These are phyloP conservation scores for Bambusicola thoracicus DNA, from an alignment of 2,113 vertebrate species.

Conservation along the genomic window DNA sequence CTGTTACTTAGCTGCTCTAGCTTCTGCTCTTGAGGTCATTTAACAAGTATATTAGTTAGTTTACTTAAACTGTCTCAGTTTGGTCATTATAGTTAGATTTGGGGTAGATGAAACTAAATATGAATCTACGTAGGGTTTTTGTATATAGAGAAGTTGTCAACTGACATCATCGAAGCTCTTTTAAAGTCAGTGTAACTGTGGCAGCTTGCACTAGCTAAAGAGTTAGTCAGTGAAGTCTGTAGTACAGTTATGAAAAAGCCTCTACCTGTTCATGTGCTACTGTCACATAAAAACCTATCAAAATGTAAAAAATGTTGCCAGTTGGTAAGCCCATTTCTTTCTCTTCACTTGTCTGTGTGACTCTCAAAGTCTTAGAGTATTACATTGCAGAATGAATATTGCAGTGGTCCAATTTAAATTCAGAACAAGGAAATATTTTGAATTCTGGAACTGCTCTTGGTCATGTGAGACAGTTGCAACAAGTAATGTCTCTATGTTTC, in stretches of 20 bases:
- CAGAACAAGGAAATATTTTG: constrained; percentile 79
- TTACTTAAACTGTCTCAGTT: not conserved
- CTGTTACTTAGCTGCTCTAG: not conserved
- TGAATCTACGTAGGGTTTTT: not conserved
- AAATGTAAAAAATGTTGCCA: not conserved
- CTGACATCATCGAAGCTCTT: rapidly evolving
- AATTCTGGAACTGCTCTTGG: constrained; percentile 73
- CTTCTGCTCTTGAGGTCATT: not conserved
- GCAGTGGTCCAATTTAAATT: constrained; percentile 71
- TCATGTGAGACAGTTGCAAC: constrained; percentile 58
- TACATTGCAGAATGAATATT: constrained; percentile 72
- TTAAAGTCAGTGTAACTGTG: not conserved
- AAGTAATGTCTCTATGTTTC: constrained; percentile 69
- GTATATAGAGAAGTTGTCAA: not conserved
- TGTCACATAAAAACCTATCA: not conserved
- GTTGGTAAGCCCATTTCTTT: constrained; percentile 11
- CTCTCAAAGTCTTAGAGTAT: constrained; percentile 51
- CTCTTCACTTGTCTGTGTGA: not conserved
- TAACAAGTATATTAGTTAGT: not conserved
- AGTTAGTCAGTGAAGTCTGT: not conserved
- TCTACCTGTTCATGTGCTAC: not conserved
- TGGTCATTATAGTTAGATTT: not conserved
- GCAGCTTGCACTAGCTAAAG: not conserved
- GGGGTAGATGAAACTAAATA: not conserved
- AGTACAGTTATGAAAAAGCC: not conserved